Evolutionary conservation across 2,888 invertebrate species (phyloP).

Genomic region (Protonemura montana): DNA sequence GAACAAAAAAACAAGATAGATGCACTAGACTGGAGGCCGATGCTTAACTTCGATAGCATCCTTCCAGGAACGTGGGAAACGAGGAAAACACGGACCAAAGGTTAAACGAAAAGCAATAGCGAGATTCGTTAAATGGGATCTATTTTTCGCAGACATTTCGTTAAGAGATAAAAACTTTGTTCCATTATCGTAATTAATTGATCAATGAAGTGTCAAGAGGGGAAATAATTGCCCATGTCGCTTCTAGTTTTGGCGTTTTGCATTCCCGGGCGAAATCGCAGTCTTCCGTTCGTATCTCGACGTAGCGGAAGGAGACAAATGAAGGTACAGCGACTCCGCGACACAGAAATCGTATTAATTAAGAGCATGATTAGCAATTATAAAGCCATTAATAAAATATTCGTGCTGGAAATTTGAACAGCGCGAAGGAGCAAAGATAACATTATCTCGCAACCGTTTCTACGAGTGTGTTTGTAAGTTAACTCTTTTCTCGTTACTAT

Average conservation of each 20-base stretch:
- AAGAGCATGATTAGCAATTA: not conserved
- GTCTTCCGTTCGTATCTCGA: not conserved
- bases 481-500: not conserved
- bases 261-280: not conserved
- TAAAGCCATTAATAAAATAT: not conserved
- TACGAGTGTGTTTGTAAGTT: not conserved
- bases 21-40: not conserved
- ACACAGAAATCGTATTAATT: not conserved
- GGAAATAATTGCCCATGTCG: not conserved
- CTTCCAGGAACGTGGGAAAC: not conserved
- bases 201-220: not conserved
- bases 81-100: not conserved
- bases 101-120: slow-evolving; percentile 7
- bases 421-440: not conserved
- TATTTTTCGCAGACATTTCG: not conserved
- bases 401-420: not conserved
- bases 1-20: slow-evolving; percentile 9
- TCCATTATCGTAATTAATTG: not conserved
- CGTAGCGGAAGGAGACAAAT: not conserved
- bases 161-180: not conserved
- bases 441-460: not conserved
- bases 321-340: not conserved
- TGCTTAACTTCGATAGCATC: not conserved
- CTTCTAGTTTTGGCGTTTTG: too few relatives aligned
- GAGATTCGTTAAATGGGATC: not conserved